Percentiles rank a stretch among this genome's conserved stretches.
phyloP scores from a whole-genome alignment of 2,113 vertebrate genomes.

The Oncorhynchus tshawytscha region DNA sequence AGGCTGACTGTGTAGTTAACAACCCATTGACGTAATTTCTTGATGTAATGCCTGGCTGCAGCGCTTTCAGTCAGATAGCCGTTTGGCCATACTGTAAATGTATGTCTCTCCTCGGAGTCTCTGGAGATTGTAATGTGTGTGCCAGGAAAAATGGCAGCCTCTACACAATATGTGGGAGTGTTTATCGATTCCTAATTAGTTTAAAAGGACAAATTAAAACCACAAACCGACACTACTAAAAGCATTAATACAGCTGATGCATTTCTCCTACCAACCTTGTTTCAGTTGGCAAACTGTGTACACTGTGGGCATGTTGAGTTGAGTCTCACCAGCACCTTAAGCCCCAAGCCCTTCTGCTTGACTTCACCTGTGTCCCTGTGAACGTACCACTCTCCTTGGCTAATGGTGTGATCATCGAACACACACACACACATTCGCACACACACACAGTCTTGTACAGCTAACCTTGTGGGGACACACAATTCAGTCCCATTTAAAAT shows the following conservation, averaged over 20 bases:
- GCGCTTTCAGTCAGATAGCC: neutral
- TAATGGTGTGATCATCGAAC: neutral
- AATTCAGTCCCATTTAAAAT: too few species aligned
- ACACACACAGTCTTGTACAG: neutral
- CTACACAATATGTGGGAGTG: constrained; percentile 35
- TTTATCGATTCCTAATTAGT: constrained; percentile 67
- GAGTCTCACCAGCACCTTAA: constrained; percentile 23
- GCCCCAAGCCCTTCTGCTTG: constrained; percentile 36
- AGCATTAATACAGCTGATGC: constrained; percentile 42
- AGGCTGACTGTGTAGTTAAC: neutral
- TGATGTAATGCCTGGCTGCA: neutral
- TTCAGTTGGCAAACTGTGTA: constrained; percentile 6
- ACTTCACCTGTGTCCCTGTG: constrained; percentile 26
- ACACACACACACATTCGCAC: too few species aligned
- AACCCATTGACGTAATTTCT: neutral
- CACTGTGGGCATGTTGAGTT: neutral
- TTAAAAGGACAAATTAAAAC: constrained; percentile 62
- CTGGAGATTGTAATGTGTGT: neutral
- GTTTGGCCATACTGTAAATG: neutral
- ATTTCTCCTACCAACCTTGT: constrained; percentile 9
- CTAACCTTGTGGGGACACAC: too few species aligned
- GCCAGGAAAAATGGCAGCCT: constrained; percentile 36
- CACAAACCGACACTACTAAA: constrained; percentile 51
- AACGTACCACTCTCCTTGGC: neutral
- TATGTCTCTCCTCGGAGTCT: neutral